Conservation (phyloP, 2,888 invertebrate species). For the Gastracanthus pulcherrimus region DNA sequence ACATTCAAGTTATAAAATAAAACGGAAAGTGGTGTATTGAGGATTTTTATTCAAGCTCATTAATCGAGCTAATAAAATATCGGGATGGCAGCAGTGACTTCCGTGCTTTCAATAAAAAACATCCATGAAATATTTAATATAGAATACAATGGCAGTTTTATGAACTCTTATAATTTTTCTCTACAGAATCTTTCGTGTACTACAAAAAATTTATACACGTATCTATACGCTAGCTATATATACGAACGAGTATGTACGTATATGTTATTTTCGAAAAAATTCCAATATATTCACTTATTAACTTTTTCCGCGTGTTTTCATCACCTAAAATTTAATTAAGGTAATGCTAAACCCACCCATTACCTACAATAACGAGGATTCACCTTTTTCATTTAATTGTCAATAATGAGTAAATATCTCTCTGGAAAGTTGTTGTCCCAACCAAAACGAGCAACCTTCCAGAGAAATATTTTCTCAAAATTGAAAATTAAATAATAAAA, state of each 20-base stretch:
- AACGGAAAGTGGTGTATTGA: not conserved
- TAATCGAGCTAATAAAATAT: too few relatives aligned
- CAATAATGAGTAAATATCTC: too few relatives aligned
- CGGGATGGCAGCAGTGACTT: not conserved
- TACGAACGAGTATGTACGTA: not conserved
- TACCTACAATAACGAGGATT: too few relatives aligned
- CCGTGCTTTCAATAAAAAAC: not conserved
- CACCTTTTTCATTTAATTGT: too few relatives aligned
- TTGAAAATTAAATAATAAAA: too few relatives aligned
- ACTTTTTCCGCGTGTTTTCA: too few relatives aligned
- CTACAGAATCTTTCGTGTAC: not conserved
- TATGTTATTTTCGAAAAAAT: not conserved
- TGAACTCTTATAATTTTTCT: not conserved
- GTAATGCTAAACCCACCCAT: too few relatives aligned
- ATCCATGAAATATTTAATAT: constrained; percentile 14
- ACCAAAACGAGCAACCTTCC: too few relatives aligned
- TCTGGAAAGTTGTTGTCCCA: too few relatives aligned
- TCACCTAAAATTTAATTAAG: too few relatives aligned
- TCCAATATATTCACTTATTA: not conserved
- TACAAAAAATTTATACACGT: not conserved
- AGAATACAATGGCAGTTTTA: not conserved
- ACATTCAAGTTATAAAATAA: constrained; percentile 9
- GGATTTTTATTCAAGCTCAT: constrained; percentile 26
- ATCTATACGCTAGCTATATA: not conserved
- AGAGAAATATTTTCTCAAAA: too few relatives aligned